These are phyloP conservation scores for Spinibarbus caldwelli DNA, from an alignment of 2,797 vertebrate genomes.

Conservation along the genomic window DNA sequence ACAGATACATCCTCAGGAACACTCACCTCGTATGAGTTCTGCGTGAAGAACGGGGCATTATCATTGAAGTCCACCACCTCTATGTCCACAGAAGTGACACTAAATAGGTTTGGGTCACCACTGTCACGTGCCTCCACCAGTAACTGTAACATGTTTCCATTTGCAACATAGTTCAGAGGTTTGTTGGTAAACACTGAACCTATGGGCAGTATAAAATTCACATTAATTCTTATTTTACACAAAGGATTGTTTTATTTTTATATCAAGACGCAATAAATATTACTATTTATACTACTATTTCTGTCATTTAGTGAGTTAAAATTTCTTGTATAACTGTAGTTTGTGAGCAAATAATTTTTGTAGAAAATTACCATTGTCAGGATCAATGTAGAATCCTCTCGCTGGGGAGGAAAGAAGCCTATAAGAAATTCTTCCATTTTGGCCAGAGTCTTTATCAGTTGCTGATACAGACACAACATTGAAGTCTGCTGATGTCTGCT, in stretches of 20 bases:
- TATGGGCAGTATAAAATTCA: slow-evolving; percentile 69
- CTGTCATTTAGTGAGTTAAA: background rate
- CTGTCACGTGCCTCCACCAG: slow-evolving; percentile 86
- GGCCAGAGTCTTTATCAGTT: slow-evolving; percentile 80
- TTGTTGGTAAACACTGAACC: slow-evolving; percentile 84
- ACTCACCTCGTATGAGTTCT: slow-evolving; percentile 78
- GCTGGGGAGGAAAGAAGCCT: slow-evolving; percentile 82
- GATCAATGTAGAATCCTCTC: slow-evolving; percentile 82
- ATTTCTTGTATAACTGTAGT: background rate
- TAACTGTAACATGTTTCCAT: slow-evolving; percentile 75
- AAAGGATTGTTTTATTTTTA: background rate
- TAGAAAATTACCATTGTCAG: slow-evolving; percentile 80
- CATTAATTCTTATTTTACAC: background rate
- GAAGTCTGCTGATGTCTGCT: slow-evolving; percentile 71
- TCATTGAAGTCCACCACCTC: slow-evolving; percentile 83
- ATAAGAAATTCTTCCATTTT: slow-evolving; percentile 82
- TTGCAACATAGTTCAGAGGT: slow-evolving; percentile 72
- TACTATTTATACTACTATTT: background rate
- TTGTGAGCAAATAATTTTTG: slow-evolving; percentile 21
- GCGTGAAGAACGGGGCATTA: slow-evolving; percentile 81
- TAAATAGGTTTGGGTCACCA: slow-evolving; percentile 79
- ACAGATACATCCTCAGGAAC: slow-evolving; percentile 78
- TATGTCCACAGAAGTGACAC: slow-evolving; percentile 80
- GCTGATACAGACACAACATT: slow-evolving; percentile 82
- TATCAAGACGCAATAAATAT: background rate